Evolutionary conservation across 2,888 invertebrate species (phyloP).

Genomic region (Hypomecis punctinalis): DNA sequence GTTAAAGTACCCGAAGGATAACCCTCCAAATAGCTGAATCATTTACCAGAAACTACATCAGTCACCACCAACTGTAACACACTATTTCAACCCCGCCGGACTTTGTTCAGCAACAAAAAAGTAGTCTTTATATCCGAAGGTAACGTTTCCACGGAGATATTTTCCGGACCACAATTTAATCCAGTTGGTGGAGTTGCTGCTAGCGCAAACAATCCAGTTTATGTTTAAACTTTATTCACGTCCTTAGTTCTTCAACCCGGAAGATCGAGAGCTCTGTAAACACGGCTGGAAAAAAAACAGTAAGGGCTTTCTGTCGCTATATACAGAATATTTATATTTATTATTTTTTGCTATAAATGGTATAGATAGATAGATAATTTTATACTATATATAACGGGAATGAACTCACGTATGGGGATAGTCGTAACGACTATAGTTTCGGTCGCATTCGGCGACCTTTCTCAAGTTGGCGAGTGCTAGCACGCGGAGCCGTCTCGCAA

Average conservation of each 20-base stretch:
- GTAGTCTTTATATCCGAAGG: conserved; percentile 4
- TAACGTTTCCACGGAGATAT: conserved; percentile 7
- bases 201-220: conserved; percentile 14
- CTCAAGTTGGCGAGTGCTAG: too few species aligned
- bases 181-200: conserved; percentile 6
- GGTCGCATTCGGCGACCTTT: too few species aligned
- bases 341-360: too few species aligned
- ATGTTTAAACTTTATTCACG: conserved; percentile 21
- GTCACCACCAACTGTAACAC: not conserved
- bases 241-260: conserved; percentile 12
- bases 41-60: too few species aligned
- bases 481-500: too few species aligned
- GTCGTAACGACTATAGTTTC: too few species aligned
- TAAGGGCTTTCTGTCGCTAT: not conserved
- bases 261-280: conserved; percentile 16
- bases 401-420: too few species aligned
- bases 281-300: conserved; percentile 2
- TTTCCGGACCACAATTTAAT: conserved; percentile 12
- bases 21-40: too few species aligned
- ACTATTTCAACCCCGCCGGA: not conserved
- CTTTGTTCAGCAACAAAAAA: not conserved
- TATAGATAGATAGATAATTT: too few species aligned
- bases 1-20: too few species aligned
- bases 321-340: too few species aligned
- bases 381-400: too few species aligned